phyloP scores from a whole-genome alignment of 2,113 vertebrate genomes.

The Passer domesticus region DNA sequence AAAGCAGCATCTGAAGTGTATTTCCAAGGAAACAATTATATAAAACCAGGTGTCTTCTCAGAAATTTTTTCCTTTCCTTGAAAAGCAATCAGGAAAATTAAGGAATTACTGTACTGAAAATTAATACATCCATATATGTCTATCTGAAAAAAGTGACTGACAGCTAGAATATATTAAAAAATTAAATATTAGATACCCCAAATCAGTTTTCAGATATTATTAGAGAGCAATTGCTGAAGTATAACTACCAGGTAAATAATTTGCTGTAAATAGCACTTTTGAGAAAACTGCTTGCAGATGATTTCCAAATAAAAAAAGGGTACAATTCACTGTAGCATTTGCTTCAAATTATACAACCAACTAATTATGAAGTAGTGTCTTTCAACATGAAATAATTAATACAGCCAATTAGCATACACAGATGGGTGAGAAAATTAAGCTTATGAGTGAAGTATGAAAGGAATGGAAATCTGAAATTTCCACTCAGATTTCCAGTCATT shows the following conservation, averaged over 20 bases:
- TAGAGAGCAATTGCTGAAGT: not conserved
- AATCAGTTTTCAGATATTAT: not conserved
- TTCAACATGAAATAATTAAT: conserved; percentile 22
- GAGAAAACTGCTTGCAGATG: not conserved
- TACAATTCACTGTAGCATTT: conserved; percentile 14
- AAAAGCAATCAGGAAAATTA: not conserved
- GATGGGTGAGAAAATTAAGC: conserved; percentile 29
- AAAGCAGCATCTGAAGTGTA: not conserved
- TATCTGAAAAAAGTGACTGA: not conserved
- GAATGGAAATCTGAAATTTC: not conserved
- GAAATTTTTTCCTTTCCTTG: not conserved
- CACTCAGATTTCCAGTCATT: not conserved
- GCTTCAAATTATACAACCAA: not conserved
- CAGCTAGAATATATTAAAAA: not conserved
- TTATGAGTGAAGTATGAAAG: not conserved
- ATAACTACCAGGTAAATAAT: not conserved
- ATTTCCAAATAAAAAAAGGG: not conserved
- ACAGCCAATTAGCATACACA: not conserved
- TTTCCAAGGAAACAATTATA: not conserved
- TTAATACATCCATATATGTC: not conserved
- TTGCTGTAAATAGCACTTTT: not conserved
- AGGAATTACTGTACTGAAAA: not conserved
- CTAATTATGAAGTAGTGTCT: conserved; percentile 40
- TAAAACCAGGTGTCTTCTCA: not conserved
- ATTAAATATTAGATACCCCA: not conserved